A percentile compares a stretch with the other conserved stretches of the same genome.
Conservation (phyloP, 2,888 invertebrate species). For the Dicyrtoma fusca region DNA sequence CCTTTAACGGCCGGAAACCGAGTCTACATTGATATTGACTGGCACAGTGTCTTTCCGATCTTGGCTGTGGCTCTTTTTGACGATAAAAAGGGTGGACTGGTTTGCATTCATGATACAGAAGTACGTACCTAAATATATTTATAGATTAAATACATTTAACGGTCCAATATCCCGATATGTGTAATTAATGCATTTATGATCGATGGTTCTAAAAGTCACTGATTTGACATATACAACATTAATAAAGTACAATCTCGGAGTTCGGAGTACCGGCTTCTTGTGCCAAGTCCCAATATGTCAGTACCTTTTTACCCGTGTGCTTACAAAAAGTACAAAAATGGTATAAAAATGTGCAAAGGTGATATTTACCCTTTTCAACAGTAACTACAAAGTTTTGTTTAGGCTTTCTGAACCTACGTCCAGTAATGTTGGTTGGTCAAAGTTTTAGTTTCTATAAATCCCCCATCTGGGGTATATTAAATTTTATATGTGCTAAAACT, state of each 20-base stretch:
- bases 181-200: neutral
- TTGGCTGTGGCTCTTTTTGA: constrained; percentile 85
- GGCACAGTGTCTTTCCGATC: constrained; percentile 80
- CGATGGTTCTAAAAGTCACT: neutral
- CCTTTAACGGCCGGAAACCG: constrained; percentile 68
- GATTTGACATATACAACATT: neutral
- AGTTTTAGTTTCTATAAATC: too few relatives aligned
- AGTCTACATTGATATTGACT: constrained; percentile 78
- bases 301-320: constrained; percentile 1
- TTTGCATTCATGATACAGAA: constrained; percentile 74
- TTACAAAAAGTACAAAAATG: too few relatives aligned
- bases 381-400: too few relatives aligned
- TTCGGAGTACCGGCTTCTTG: too few relatives aligned
- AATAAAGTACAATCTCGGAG: neutral
- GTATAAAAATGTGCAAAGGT: too few relatives aligned
- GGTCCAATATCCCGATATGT: neutral
- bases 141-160: neutral
- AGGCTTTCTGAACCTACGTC: too few relatives aligned
- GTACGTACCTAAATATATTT: constrained; percentile 33
- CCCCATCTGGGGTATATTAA: too few relatives aligned
- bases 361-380: too few relatives aligned
- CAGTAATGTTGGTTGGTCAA: too few relatives aligned
- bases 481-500: too few relatives aligned
- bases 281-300: too few relatives aligned
- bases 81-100: constrained; percentile 85